Evolutionary conservation across 2,888 invertebrate genomes (phyloP).

Genomic region (Euzophera pinguis): DNA sequence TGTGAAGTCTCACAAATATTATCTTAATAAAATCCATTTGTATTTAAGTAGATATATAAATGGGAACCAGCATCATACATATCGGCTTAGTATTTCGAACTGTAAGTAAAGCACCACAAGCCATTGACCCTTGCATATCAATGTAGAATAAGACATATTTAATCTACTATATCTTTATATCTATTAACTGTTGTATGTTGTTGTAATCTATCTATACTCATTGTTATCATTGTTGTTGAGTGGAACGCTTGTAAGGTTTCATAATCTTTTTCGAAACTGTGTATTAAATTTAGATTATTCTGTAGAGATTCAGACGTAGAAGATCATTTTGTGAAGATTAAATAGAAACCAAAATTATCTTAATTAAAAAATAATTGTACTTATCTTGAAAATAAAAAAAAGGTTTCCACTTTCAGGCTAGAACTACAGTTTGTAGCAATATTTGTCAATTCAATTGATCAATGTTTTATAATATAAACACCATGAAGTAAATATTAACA

Average conservation of each 20-base stretch:
- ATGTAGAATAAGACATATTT: conserved; percentile 42
- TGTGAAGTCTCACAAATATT: not conserved
- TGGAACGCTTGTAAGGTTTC: conserved; percentile 28
- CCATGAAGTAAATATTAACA: too few relatives aligned
- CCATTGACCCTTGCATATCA: conserved; percentile 61
- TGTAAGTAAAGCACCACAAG: conserved; percentile 31
- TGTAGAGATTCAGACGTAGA: not conserved
- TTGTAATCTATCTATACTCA: conserved; percentile 24
- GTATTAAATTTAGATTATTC: not conserved
- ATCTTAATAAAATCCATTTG: not conserved
- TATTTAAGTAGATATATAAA: conserved; percentile 13
- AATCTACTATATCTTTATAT: conserved; percentile 38
- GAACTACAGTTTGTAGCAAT: too few relatives aligned
- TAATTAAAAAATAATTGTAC: too few relatives aligned
- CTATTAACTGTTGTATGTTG: conserved; percentile 38
- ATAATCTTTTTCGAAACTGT: not conserved
- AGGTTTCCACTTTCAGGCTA: too few relatives aligned
- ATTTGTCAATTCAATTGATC: too few relatives aligned
- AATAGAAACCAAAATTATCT: not conserved
- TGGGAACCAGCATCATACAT: conserved; percentile 59
- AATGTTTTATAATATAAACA: too few relatives aligned
- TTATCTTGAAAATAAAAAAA: not conserved
- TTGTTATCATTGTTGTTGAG: conserved; percentile 39
- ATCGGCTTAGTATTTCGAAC: conserved; percentile 41
- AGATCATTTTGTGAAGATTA: not conserved